Conservation (phyloP, 2,888 invertebrate genomes). For the Thelaira solivaga region DNA sequence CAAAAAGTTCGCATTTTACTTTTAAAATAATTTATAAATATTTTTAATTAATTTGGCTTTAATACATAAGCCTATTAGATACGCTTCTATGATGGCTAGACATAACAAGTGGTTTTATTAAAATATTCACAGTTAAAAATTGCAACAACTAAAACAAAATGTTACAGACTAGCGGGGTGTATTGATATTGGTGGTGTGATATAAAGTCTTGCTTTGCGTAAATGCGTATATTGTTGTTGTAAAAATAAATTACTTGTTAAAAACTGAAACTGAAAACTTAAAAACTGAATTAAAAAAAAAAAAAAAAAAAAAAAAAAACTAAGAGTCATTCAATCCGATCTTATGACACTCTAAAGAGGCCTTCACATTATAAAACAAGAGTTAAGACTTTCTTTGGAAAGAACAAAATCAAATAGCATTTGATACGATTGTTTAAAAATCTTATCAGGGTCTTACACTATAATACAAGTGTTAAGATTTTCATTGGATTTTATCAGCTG, state of each 20-base stretch:
- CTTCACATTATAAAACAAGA: no score
- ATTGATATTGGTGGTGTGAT: background rate
- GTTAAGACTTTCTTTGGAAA: no score
- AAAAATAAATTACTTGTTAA: slow-evolving; percentile 19
- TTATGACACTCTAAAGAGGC: no score
- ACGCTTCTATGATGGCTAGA: slow-evolving; percentile 19
- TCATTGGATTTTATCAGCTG: no score
- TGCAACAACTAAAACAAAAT: slow-evolving; percentile 10
- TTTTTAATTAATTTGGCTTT: slow-evolving; percentile 7
- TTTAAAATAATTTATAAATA: background rate
- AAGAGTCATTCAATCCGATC: no score
- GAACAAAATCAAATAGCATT: no score
- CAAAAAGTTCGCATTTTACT: background rate
- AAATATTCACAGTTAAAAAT: slow-evolving; percentile 10
- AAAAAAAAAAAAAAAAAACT: no score
- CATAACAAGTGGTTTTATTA: background rate
- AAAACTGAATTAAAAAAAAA: no score
- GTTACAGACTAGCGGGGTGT: slow-evolving; percentile 20
- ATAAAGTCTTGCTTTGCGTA: background rate
- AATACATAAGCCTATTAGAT: slow-evolving; percentile 39
- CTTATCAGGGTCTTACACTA: no score
- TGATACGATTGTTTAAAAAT: no score
- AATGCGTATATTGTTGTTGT: slow-evolving; percentile 2
- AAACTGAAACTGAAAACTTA: background rate
- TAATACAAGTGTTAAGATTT: no score